Percentiles rank a stretch among this genome's conserved stretches.
These are phyloP conservation scores for Oscheius sp. DNA, from an alignment of 2,888 invertebrate genomes.

Conservation along the genomic window DNA sequence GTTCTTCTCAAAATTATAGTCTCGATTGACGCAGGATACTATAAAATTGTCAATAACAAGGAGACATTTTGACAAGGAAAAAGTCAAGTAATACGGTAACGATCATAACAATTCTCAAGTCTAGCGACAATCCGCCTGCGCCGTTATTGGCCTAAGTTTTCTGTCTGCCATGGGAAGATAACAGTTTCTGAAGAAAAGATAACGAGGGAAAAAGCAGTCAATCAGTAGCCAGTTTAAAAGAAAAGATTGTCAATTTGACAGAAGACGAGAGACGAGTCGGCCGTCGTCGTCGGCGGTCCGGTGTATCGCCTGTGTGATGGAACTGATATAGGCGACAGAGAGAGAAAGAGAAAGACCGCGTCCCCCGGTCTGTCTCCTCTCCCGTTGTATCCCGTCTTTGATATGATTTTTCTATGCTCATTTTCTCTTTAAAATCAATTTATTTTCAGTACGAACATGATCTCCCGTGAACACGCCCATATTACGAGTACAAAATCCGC, in stretches of 20 bases:
- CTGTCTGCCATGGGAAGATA: too few relatives aligned
- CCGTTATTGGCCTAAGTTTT: too few relatives aligned
- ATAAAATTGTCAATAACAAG: too few relatives aligned
- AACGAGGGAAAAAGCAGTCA: background rate
- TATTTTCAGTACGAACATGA: conserved; percentile 69
- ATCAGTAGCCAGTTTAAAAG: conserved; percentile 12
- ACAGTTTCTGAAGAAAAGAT: too few relatives aligned
- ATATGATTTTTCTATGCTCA: background rate
- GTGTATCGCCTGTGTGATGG: conserved; percentile 32
- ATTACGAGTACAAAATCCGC: conserved; percentile 69
- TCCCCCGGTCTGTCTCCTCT: background rate
- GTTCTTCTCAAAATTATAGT: too few relatives aligned
- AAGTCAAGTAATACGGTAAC: too few relatives aligned
- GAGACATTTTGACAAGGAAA: too few relatives aligned
- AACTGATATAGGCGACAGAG: conserved; percentile 20
- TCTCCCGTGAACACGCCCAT: conserved; percentile 75
- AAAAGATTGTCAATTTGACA: conserved; percentile 6
- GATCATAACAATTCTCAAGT: too few relatives aligned
- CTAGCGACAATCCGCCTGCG: too few relatives aligned
- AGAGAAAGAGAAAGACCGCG: background rate
- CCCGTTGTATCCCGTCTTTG: conserved; percentile 3
- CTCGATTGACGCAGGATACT: too few relatives aligned
- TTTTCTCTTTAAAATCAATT: background rate
- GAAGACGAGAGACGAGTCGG: background rate
- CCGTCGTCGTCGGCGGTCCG: conserved; percentile 13